A percentile compares a stretch with the other conserved stretches of the same genome.
Conservation (phyloP, 2,113 vertebrate species). For the Cyanoderma ruficeps region DNA sequence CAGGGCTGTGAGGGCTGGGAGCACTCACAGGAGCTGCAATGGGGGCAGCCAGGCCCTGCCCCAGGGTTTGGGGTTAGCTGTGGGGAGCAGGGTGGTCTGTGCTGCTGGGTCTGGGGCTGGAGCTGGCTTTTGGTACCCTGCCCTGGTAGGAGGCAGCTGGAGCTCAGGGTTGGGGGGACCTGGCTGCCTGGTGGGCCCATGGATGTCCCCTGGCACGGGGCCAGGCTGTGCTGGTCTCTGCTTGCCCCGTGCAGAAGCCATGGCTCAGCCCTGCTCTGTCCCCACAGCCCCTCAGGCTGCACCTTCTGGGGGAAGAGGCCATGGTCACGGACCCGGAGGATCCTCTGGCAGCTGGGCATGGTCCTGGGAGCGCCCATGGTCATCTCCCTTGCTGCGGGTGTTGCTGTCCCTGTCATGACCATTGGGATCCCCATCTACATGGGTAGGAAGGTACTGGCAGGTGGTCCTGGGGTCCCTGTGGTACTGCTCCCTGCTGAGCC, state of each 20-base stretch:
- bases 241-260: background rate
- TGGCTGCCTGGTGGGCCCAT: rapidly evolving
- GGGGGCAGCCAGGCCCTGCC: background rate
- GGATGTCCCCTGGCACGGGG: rapidly evolving
- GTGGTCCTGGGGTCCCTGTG: background rate
- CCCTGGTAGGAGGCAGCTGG: background rate
- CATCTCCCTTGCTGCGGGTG: slow-evolving; percentile 84
- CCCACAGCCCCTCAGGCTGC: slow-evolving; percentile 85
- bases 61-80: background rate
- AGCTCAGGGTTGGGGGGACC: background rate
- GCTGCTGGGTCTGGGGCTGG: background rate
- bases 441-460: slow-evolving; percentile 81
- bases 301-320: slow-evolving; percentile 92
- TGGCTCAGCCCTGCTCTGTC: background rate
- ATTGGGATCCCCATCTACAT: slow-evolving; percentile 88
- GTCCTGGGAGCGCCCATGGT: slow-evolving; percentile 86
- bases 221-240: background rate
- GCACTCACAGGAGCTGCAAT: background rate
- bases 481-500: background rate
- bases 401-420: slow-evolving; percentile 87
- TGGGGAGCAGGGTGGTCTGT: background rate
- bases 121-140: rapidly evolving
- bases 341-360: slow-evolving; percentile 90
- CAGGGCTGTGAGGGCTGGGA: rapidly evolving
- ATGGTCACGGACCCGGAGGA: slow-evolving; percentile 85